Conservation (phyloP, 2,888 invertebrate genomes). For the Agrotis exclamationis region DNA sequence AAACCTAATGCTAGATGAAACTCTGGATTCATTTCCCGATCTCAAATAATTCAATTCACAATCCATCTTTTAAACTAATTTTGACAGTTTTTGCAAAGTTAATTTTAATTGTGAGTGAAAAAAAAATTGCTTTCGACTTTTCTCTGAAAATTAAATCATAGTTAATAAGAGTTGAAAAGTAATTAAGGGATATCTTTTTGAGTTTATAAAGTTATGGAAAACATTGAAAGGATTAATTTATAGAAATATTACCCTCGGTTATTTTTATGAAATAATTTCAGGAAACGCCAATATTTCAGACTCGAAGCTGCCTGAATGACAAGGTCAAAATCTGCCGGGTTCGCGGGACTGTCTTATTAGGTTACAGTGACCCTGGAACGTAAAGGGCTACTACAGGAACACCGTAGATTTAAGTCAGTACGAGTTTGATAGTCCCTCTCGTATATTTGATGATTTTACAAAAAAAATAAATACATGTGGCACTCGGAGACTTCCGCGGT, state of each 20-base stretch:
- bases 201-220: conserved; percentile 5
- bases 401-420: no score
- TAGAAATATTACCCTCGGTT: background rate
- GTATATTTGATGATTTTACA: no score
- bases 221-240: background rate
- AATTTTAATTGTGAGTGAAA: conserved; percentile 51
- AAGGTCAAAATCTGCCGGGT: no score
- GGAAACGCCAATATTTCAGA: no score
- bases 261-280: background rate
- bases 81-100: conserved; percentile 54
- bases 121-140: conserved; percentile 34
- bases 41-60: conserved; percentile 51
- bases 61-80: conserved; percentile 56
- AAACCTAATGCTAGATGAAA: conserved; percentile 31
- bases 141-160: conserved; percentile 25
- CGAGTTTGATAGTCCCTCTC: no score
- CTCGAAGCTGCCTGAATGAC: no score
- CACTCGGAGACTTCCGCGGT: no score
- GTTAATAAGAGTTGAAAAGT: conserved; percentile 41
- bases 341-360: no score
- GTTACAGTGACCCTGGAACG: no score
- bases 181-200: conserved; percentile 27
- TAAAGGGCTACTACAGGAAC: no score
- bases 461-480: no score
- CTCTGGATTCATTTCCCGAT: conserved; percentile 33